Percentiles rank a stretch among this genome's conserved stretches.
phyloP scores from a whole-genome alignment of 1,140 invertebrate genomes.

The Lordiphosa clarofinis region DNA sequence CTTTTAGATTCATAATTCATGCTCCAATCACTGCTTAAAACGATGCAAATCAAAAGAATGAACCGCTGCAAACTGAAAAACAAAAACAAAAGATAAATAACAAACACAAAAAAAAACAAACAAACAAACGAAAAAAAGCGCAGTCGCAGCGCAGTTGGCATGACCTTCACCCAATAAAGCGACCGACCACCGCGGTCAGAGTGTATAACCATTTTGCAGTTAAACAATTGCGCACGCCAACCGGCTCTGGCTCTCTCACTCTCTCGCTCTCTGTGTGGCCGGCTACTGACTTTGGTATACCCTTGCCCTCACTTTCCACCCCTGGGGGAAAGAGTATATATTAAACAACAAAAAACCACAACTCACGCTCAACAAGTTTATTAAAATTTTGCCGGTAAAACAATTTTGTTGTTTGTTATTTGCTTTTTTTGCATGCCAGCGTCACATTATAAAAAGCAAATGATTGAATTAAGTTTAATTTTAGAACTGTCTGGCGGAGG shows the following conservation, averaged over 20 bases:
- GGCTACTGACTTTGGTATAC: too few species aligned
- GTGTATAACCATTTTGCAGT: slow-evolving; percentile 49
- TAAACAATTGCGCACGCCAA: slow-evolving; percentile 42
- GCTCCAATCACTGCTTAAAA: background rate
- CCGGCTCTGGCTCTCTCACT: slow-evolving; percentile 18
- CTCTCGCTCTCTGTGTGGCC: slow-evolving; percentile 7
- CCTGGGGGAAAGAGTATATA: slow-evolving; percentile 9
- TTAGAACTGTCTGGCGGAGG: slow-evolving; percentile 9
- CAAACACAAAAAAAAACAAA: too few species aligned
- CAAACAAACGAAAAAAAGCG: slow-evolving; percentile 19
- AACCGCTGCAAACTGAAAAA: slow-evolving; percentile 21
- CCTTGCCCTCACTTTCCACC: too few species aligned
- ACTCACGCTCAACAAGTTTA: slow-evolving; percentile 14
- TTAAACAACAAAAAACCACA: slow-evolving; percentile 12
- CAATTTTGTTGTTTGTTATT: slow-evolving; percentile 3
- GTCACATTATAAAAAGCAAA: slow-evolving; percentile 3
- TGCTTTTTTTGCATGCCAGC: slow-evolving; percentile 13
- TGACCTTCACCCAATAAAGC: slow-evolving; percentile 73
- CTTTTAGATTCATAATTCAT: background rate
- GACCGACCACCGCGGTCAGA: slow-evolving; percentile 55
- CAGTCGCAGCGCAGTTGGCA: slow-evolving; percentile 35
- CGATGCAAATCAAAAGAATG: slow-evolving; percentile 24
- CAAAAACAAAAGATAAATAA: slow-evolving; percentile 32
- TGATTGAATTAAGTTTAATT: slow-evolving; percentile 61
- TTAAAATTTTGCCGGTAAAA: slow-evolving; percentile 38